Evolutionary conservation across 2,797 vertebrate species (phyloP).

Genomic region (Rhadinocentrus ornatus): DNA sequence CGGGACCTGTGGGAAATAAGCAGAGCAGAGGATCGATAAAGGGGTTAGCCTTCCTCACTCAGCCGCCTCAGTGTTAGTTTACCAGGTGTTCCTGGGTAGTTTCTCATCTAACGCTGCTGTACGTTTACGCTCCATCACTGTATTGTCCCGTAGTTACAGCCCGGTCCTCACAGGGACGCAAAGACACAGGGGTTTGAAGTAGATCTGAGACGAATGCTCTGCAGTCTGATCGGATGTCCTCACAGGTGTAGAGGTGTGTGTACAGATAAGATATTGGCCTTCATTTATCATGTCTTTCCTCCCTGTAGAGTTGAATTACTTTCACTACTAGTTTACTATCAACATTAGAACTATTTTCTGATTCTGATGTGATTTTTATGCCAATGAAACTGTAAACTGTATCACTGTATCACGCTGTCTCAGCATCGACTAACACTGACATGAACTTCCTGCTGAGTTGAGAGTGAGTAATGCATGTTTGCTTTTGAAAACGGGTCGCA

Average conservation of each 20-base stretch:
- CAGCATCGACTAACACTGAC: not conserved
- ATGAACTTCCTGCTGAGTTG: not conserved
- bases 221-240: slow-evolving; percentile 48
- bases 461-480: slow-evolving; percentile 3
- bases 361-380: not conserved
- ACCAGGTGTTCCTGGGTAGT: slow-evolving; percentile 15
- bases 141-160: slow-evolving; percentile 3
- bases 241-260: slow-evolving; percentile 41
- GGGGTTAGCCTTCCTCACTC: slow-evolving; percentile 18
- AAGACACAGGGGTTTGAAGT: not conserved
- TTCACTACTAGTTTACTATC: not conserved
- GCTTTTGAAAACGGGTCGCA: slow-evolving; percentile 27
- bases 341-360: not conserved
- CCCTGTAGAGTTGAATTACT: not conserved
- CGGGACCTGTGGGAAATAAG: slow-evolving; percentile 56
- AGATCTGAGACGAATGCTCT: slow-evolving; percentile 29
- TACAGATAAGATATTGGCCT: slow-evolving; percentile 58
- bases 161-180: not conserved
- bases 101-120: slow-evolving; percentile 35
- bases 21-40: slow-evolving; percentile 38
- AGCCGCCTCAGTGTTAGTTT: slow-evolving; percentile 16
- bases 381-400: slow-evolving; percentile 17
- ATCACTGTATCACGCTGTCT: not conserved
- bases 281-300: slow-evolving; percentile 51
- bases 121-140: slow-evolving; percentile 5